Conservation (phyloP, 1,140 invertebrate species). For the Calliphora vicina region DNA sequence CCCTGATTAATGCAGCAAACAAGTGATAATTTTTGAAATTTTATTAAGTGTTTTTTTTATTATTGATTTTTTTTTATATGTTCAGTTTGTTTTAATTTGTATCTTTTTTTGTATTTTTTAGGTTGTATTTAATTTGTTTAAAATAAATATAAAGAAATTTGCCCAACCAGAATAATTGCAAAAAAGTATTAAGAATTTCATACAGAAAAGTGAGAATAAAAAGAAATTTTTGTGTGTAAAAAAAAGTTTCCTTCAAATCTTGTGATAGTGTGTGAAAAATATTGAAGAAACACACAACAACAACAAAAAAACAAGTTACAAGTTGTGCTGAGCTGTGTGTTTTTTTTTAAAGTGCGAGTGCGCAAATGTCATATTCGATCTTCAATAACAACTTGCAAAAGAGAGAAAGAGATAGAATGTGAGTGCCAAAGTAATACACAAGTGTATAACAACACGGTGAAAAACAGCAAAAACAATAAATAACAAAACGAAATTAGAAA, state of each 20-base stretch:
- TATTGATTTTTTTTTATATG: background rate
- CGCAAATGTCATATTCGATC: slow-evolving; percentile 19
- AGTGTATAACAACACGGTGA: background rate
- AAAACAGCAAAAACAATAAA: background rate
- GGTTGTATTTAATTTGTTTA: background rate
- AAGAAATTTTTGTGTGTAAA: background rate
- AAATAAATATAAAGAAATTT: background rate
- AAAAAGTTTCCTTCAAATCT: background rate
- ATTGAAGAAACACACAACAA: background rate
- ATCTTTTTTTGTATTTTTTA: background rate
- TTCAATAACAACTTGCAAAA: background rate
- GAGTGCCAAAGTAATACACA: background rate
- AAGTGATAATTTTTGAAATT: background rate
- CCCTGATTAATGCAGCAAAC: too few relatives aligned
- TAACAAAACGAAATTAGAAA: background rate
- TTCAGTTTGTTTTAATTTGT: background rate
- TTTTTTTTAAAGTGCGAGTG: slow-evolving; percentile 12
- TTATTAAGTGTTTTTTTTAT: background rate
- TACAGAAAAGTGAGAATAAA: background rate
- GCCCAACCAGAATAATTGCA: background rate
- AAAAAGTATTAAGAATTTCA: background rate
- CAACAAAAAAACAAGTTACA: slow-evolving; percentile 11
- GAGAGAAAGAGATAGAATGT: slow-evolving; percentile 12
- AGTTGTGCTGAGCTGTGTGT: background rate
- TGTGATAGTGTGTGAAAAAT: background rate